These are phyloP conservation scores for Dasypolia templi DNA, from an alignment of 2,888 invertebrate genomes.

Conservation along the genomic window DNA sequence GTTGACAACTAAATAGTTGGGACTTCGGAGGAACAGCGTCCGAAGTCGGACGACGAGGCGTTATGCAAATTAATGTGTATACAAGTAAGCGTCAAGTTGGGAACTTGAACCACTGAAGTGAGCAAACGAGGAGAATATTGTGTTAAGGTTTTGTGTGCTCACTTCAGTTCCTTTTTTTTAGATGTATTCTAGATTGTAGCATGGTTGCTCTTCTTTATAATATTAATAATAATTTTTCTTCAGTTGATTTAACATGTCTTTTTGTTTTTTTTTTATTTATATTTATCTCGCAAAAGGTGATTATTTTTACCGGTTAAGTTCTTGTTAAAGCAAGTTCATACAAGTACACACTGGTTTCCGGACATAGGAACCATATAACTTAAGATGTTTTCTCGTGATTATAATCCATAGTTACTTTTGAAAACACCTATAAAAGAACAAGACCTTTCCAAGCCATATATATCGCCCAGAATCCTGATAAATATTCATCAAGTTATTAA, in stretches of 20 bases:
- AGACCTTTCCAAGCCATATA: background rate
- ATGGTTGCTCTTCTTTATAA: background rate
- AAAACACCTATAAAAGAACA: conserved; percentile 1
- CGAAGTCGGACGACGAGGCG: conserved; percentile 70
- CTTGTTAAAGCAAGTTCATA: background rate
- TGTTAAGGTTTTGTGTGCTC: conserved; percentile 44
- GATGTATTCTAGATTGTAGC: background rate
- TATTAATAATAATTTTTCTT: background rate
- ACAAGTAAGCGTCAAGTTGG: conserved; percentile 66
- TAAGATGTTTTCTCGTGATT: background rate
- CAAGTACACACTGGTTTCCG: background rate
- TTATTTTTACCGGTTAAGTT: background rate
- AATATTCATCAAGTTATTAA: conserved; percentile 53
- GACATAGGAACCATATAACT: background rate
- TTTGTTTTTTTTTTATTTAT: background rate
- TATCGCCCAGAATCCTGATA: conserved; percentile 22
- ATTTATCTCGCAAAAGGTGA: background rate
- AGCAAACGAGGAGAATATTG: conserved; percentile 54
- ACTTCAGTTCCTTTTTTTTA: conserved; percentile 28
- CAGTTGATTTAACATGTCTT: background rate
- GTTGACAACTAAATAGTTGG: conserved; percentile 56
- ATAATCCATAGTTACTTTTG: background rate
- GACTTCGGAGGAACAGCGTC: conserved; percentile 49
- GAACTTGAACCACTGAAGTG: conserved; percentile 52
- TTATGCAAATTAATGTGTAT: conserved; percentile 79